Base-by-base conservation (phyloP, 53 echinoderm and acorn worm genomes). In the Luidia sarsii region DNA sequence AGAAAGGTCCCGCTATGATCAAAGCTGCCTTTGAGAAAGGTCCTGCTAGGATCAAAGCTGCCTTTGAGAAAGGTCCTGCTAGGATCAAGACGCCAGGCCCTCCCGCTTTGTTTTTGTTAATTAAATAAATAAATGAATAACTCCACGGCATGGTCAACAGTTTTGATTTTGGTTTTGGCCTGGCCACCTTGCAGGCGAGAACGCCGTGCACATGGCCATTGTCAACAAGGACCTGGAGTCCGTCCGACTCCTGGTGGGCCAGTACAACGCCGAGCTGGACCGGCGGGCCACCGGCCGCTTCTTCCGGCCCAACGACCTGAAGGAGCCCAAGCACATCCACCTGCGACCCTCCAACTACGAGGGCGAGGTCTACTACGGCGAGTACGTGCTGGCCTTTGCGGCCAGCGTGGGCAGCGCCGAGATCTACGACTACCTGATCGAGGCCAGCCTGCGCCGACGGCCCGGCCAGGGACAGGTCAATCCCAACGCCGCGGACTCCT, bases 371-470 rank as follows among this genome's bases (percentile, higher is more conserved):
- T 92, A 89, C 86, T 92, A 85, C 67, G 93, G 93, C 7, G 89
- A 89, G 83, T 92, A 89, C 53, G 89, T 89, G n/a, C 80, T 92
- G 16, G 86, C 89, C 25, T 92, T 92, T 62, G 89, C 93, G 18
- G 93, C 93, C 20, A 89, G 89, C 57, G 63, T 89, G 13, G 89
- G 89, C 18, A 83, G 86, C 61, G 81, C 41, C 51, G 86, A 86
- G 71, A 92, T 89, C 66, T 92, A 92, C 51, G 89, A 92, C 57
- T 89, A 75, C 80, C 59, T 92, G 21, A 43, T 92, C 16, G 71
- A 83, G 35, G 75, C 74, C 36, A 82, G 82, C 37, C 13, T 79
- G 29, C 64, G 45, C 23, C 57, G 55, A 28, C 71, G 51, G 50
- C 50, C 62, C 25, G 55, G 70, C 3, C 54, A 64, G 65, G 93